phyloP scores from a whole-genome alignment of 2,888 invertebrate genomes.

The Drosophila atripex region DNA sequence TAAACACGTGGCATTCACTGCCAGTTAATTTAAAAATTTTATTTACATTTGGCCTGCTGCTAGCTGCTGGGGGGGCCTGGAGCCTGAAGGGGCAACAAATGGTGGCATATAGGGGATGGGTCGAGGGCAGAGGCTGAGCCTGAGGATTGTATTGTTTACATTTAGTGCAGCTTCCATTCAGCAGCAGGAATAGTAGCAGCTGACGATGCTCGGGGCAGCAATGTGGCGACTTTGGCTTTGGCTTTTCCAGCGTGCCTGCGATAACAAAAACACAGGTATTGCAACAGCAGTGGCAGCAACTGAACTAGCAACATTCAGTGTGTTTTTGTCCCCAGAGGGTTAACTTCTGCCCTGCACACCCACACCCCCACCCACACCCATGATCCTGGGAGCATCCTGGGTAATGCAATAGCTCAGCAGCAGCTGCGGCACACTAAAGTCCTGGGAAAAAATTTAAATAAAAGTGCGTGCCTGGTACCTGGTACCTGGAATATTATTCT shows the following conservation, averaged over 20 bases:
- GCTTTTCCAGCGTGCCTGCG: constrained; percentile 39
- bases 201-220: constrained; percentile 53
- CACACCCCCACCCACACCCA: constrained; percentile 1
- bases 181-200: constrained; percentile 44
- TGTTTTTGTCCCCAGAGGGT: constrained; percentile 38
- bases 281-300: constrained; percentile 11
- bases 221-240: constrained; percentile 44
- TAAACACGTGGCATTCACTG: constrained; percentile 59
- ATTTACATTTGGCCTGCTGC: constrained; percentile 72
- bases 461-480: neutral
- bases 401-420: constrained; percentile 48
- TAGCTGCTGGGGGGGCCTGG: constrained; percentile 10
- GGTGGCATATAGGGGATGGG: neutral
- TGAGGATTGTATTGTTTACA: constrained; percentile 66
- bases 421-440: neutral
- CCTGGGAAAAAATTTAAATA: neutral
- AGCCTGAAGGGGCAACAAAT: constrained; percentile 6
- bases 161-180: constrained; percentile 68
- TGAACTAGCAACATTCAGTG: constrained; percentile 45
- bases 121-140: constrained; percentile 2
- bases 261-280: constrained; percentile 62
- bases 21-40: constrained; percentile 73
- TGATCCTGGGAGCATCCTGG: constrained; percentile 42
- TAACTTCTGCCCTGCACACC: constrained; percentile 18
- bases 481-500: neutral